phyloP scores from a whole-genome alignment of 2,113 vertebrate species.

The Caracal caracal region DNA sequence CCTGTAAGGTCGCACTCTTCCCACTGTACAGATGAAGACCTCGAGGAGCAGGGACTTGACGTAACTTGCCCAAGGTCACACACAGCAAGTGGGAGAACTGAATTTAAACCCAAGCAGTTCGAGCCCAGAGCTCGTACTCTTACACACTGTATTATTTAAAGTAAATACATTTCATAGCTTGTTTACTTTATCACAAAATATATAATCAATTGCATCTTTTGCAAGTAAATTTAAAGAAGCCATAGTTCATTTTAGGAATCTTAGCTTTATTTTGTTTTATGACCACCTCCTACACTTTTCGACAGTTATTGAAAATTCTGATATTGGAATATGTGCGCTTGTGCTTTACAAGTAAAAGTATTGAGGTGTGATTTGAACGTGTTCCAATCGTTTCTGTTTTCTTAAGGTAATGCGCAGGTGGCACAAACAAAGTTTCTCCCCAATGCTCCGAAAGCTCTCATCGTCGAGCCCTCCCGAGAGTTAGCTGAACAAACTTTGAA shows the following conservation, averaged over 20 bases:
- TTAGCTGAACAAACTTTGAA: constrained; percentile 97
- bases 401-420: constrained; percentile 92
- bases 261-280: background rate
- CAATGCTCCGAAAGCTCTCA: constrained; percentile 95
- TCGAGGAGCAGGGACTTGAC: background rate
- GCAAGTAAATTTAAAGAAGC: background rate
- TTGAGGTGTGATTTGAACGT: background rate
- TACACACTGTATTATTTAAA: background rate
- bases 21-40: background rate
- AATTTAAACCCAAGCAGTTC: background rate
- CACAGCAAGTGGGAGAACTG: background rate
- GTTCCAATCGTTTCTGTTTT: background rate
- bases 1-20: background rate
- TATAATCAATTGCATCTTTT: background rate
- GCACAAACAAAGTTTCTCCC: constrained; percentile 90
- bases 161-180: background rate
- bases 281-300: background rate
- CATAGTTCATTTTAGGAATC: background rate
- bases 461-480: constrained; percentile 96
- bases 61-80: background rate
- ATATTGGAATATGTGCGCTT: accelerated
- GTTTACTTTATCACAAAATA: background rate
- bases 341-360: background rate
- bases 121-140: accelerated
- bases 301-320: background rate